Conservation (phyloP, 2,797 vertebrate species). For the Eutrigla gurnardus region DNA sequence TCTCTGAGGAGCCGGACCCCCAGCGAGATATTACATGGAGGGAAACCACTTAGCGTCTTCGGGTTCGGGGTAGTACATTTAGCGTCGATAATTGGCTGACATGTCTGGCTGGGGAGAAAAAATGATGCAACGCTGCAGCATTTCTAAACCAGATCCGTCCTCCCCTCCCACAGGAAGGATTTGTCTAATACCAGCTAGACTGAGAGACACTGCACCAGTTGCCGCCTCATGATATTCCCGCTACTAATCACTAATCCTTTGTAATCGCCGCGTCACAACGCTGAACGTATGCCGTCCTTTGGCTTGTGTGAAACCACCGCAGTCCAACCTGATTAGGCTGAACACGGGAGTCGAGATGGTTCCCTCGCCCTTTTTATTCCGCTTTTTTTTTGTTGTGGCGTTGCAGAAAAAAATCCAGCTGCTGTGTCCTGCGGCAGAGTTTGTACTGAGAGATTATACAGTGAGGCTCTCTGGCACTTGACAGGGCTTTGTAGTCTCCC, state of each 20-base stretch:
- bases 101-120: conserved; percentile 26
- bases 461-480: conserved; percentile 58
- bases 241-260: conserved; percentile 27
- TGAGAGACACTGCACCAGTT: conserved; percentile 43
- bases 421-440: conserved; percentile 63
- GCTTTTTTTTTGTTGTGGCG: conserved; percentile 33
- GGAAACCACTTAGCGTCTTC: conserved; percentile 29
- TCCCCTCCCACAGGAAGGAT: conserved; percentile 47
- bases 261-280: conserved; percentile 17
- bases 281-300: conserved; percentile 8
- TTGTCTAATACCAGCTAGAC: conserved; percentile 49
- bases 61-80: conserved; percentile 17
- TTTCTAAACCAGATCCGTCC: conserved; percentile 45
- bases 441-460: conserved; percentile 74
- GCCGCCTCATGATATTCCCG: conserved; percentile 9
- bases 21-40: conserved; percentile 19
- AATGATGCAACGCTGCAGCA: conserved; percentile 52
- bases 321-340: conserved; percentile 15
- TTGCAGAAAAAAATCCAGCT: conserved; percentile 57
- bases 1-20: conserved; percentile 44
- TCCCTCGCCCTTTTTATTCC: conserved; percentile 11
- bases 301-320: conserved; percentile 6
- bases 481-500: conserved; percentile 69
- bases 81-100: conserved; percentile 40
- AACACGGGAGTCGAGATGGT: conserved; percentile 1